phyloP scores from a whole-genome alignment of 2,888 invertebrate genomes.

The Epirrhoe alternata region DNA sequence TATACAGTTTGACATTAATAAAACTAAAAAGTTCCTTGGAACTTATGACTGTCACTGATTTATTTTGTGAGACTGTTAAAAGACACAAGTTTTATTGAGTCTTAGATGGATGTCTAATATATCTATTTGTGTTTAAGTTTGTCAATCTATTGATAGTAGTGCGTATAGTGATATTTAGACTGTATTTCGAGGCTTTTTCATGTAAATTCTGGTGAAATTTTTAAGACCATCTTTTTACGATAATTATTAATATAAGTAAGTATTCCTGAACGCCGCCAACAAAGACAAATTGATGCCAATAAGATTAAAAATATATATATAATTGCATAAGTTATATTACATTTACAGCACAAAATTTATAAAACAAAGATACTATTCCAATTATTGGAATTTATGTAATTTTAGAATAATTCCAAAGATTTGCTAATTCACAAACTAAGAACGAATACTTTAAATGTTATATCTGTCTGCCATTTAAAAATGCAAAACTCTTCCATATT shows the following conservation, averaged over 20 bases:
- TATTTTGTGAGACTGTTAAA: background rate
- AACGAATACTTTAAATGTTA: background rate
- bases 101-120: background rate
- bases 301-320: conserved; percentile 46
- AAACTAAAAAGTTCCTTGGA: too few species aligned
- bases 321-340: conserved; percentile 41
- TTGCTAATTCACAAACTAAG: conserved; percentile 52
- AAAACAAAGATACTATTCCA: conserved; percentile 41
- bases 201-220: conserved; percentile 56
- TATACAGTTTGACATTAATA: background rate
- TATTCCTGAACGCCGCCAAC: conserved; percentile 66
- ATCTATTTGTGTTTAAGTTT: conserved; percentile 28
- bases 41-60: too few species aligned
- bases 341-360: conserved; percentile 48
- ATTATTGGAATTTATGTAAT: conserved; percentile 44
- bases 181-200: conserved; percentile 74
- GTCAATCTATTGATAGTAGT: conserved; percentile 49
- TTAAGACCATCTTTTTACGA: conserved; percentile 62
- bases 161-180: conserved; percentile 63
- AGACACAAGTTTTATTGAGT: background rate
- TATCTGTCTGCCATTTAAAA: background rate
- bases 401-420: conserved; percentile 79
- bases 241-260: conserved; percentile 42
- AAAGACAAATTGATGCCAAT: conserved; percentile 63
- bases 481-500: background rate